These are phyloP conservation scores for Sebastes nivosus DNA, from an alignment of 2,797 vertebrate genomes.

Conservation along the genomic window DNA sequence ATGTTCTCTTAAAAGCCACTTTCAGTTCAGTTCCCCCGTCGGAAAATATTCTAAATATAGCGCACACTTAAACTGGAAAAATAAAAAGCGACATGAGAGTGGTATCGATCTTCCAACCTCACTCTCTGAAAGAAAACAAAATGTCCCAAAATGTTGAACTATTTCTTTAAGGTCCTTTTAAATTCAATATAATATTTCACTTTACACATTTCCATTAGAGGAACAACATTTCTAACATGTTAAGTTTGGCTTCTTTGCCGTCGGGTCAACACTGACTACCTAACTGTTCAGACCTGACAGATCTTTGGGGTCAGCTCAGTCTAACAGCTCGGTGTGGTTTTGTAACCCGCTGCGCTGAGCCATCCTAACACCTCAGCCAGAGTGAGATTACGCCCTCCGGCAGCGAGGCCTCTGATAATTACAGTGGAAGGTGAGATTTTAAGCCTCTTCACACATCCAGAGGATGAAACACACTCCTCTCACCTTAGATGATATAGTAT, in stretches of 20 bases:
- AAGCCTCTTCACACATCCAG: slow-evolving; percentile 34
- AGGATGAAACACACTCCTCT: slow-evolving; percentile 13
- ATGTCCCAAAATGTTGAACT: too few relatives aligned
- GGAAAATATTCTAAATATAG: too few relatives aligned
- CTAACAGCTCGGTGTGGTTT: slow-evolving; percentile 29
- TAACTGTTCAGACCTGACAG: not conserved
- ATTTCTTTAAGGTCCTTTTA: not conserved
- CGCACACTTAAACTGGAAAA: too few relatives aligned
- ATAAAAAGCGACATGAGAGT: too few relatives aligned
- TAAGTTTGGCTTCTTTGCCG: not conserved
- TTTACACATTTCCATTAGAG: not conserved
- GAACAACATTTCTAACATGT: not conserved
- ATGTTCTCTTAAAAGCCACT: too few relatives aligned
- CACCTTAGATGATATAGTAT: not conserved
- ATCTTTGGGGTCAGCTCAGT: slow-evolving; percentile 36
- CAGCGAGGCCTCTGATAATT: slow-evolving; percentile 53
- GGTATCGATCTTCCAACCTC: too few relatives aligned
- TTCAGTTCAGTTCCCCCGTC: too few relatives aligned
- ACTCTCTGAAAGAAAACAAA: too few relatives aligned
- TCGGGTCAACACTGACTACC: not conserved
- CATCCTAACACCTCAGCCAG: slow-evolving; percentile 60
- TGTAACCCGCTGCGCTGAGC: slow-evolving; percentile 28
- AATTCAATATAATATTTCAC: not conserved
- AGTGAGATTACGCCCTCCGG: slow-evolving; percentile 65
- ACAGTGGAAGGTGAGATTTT: slow-evolving; percentile 57